Base-by-base conservation (phyloP, 2,888 invertebrate species). In the Xylota sylvarum region DNA sequence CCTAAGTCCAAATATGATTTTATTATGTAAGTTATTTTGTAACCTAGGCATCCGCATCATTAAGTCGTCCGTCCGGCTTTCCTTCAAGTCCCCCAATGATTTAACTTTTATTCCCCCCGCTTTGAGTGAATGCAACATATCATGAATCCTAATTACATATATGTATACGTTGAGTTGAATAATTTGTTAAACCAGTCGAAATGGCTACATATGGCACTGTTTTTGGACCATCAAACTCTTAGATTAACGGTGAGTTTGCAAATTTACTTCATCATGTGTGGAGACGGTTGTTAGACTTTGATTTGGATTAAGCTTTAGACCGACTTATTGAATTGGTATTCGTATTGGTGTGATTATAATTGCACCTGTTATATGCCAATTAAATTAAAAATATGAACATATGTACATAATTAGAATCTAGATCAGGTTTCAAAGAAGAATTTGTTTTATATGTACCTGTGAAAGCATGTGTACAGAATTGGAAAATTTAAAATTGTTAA, bases 101-200 rank as follows among this genome's bases (percentile, higher is more conserved):
- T 40, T 14, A n/a, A 37, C 32, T 48, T 23, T 23, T 46, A 30
- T 48, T n/a, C 23, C 23, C 19, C 6, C 7, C 9, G 65, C 9
- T 32, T 19, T 14, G 5, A 48, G 30, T 19, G 19, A 50, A 14
- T 12, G 23, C 37, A 27, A 55, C 40, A 56, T 56, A 10, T 30
- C 37, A 46, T 64, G 32, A 65, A 77, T 76, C 56, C 56, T 55
- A 19, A 52, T 23, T 23, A 23, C 3, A 23, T 23, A 23, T n/a
- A n/a, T 64, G 12, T 5, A 43, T 14, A 64, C 43, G 40, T 55
- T 64, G 32, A 27, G 32, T 14, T n/a, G 35, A 65, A 76, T 65
- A 35, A 76, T 65, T 76, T 65, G 35, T 10, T 27, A 65, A 58
- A 67, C 48, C 40, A 55, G 60, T 69, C 9, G 4, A 52, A 32